phyloP scores from a whole-genome alignment of 1,140 invertebrate species.

The Arion vulgaris region DNA sequence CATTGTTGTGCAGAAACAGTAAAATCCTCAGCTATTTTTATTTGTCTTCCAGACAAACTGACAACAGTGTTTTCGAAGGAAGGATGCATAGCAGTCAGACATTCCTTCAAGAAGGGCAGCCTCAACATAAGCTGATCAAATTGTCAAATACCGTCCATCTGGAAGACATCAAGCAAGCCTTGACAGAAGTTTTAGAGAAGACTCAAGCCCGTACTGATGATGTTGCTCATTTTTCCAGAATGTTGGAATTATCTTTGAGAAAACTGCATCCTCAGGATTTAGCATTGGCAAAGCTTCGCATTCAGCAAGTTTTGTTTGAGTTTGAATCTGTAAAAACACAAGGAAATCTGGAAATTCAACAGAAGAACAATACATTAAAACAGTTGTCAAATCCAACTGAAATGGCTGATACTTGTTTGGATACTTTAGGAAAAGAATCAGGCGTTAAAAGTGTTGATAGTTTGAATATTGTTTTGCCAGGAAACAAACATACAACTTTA shows the following conservation, averaged over 20 bases:
- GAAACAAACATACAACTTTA: background rate
- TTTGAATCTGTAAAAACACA: background rate
- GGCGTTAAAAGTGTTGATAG: background rate
- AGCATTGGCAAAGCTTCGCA: background rate
- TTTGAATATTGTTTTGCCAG: background rate
- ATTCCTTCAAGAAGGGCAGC: background rate
- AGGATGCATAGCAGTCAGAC: background rate
- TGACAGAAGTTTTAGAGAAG: slow-evolving; percentile 2
- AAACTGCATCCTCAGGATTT: slow-evolving; percentile 4
- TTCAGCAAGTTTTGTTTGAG: slow-evolving; percentile 21
- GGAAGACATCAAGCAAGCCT: slow-evolving; percentile 12
- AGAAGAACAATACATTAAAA: background rate
- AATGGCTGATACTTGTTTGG: background rate
- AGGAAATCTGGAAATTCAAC: background rate
- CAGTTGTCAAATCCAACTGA: background rate
- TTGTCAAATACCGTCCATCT: background rate
- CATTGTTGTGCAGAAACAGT: background rate
- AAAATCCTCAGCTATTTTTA: background rate
- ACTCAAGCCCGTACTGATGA: background rate
- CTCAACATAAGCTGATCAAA: background rate
- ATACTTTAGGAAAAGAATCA: background rate
- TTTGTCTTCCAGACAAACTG: background rate
- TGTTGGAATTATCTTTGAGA: slow-evolving; percentile 18
- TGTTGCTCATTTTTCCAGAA: slow-evolving; percentile 14
- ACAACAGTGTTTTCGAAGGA: background rate